Conservation (phyloP, 2,888 invertebrate species). For the Xestia ashworthii region DNA sequence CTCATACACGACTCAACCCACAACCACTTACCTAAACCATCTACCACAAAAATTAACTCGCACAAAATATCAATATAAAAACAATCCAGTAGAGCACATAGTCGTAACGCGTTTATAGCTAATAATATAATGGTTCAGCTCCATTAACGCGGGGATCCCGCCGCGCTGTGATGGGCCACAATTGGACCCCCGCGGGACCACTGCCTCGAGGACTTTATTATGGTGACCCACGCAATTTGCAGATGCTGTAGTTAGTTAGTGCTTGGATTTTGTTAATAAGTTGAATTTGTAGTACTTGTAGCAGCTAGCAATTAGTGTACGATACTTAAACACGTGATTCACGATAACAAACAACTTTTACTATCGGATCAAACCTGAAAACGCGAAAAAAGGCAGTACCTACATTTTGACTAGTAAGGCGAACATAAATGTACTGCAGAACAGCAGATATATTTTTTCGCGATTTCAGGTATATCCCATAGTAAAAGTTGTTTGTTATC, state of each 20-base stretch:
- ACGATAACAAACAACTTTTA: no score
- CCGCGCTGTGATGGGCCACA: slow-evolving; percentile 77
- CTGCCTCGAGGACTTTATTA: slow-evolving; percentile 83
- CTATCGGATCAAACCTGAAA: no score
- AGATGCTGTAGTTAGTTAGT: slow-evolving; percentile 35
- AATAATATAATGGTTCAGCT: slow-evolving; percentile 69
- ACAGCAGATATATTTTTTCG: no score
- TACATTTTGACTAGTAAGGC: no score
- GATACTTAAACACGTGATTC: no score
- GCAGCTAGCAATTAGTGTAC: neutral
- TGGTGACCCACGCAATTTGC: slow-evolving; percentile 81
- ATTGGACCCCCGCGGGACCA: slow-evolving; percentile 84
- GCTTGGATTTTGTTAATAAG: slow-evolving; percentile 21
- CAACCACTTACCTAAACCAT: slow-evolving; percentile 28
- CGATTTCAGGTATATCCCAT: no score
- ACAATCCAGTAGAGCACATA: slow-evolving; percentile 61
- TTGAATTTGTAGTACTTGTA: neutral
- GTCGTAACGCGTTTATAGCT: slow-evolving; percentile 65
- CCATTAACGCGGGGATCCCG: slow-evolving; percentile 79
- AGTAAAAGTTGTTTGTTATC: no score
- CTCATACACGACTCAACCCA: slow-evolving; percentile 2
- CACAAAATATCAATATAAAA: slow-evolving; percentile 69
- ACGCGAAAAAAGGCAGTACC: no score
- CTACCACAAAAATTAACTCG: slow-evolving; percentile 61
- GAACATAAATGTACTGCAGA: no score